phyloP scores from a whole-genome alignment of 2,797 vertebrate genomes.

The Manis pentadactyla region DNA sequence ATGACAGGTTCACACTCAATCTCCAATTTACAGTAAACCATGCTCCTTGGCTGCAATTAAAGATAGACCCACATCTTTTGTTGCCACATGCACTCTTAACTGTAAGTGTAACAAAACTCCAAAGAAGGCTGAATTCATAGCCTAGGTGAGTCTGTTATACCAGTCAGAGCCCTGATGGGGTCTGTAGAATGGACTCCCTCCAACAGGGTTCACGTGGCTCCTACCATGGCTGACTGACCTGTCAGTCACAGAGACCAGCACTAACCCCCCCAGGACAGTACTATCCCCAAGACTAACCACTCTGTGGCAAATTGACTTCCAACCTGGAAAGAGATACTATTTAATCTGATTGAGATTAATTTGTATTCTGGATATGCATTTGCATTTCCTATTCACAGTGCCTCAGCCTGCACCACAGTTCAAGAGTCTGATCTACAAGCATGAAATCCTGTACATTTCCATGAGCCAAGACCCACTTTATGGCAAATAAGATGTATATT shows the following conservation, averaged over 20 bases:
- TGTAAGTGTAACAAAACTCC: not conserved
- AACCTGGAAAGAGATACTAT: not conserved
- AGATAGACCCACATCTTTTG: not conserved
- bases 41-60: not conserved
- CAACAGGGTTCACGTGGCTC: not conserved
- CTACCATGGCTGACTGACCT: not conserved
- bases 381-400: not conserved
- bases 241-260: not conserved
- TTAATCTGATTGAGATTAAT: not conserved
- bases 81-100: not conserved
- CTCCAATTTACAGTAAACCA: slow-evolving; percentile 29
- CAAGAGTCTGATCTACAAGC: not conserved
- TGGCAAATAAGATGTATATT: not conserved
- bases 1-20: not conserved
- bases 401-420: not conserved
- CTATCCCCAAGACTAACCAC: not conserved
- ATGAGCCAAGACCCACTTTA: not conserved
- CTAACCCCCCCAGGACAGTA: not conserved
- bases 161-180: not conserved
- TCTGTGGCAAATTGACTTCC: not conserved
- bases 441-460: not conserved
- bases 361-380: not conserved
- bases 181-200: not conserved
- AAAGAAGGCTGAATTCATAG: not conserved
- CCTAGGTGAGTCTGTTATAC: not conserved